These are phyloP conservation scores for Ceramica pisi DNA, from an alignment of 2,888 invertebrate species.

Conservation along the genomic window DNA sequence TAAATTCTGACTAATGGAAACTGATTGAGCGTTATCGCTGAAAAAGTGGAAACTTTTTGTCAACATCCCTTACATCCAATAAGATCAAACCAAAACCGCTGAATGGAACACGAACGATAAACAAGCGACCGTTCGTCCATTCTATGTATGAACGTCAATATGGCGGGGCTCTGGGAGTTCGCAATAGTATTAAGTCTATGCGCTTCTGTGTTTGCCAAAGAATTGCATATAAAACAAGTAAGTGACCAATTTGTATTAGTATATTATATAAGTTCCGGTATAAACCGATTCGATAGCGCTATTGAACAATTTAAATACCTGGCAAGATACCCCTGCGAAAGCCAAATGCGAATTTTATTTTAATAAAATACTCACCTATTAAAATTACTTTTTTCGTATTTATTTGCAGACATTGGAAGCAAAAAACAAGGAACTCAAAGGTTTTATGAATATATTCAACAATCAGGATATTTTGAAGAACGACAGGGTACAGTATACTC, in stretches of 20 bases:
- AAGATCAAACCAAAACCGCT: constrained; percentile 5
- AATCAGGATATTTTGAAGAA: constrained; percentile 60
- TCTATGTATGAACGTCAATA: constrained; percentile 32
- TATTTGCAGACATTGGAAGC: constrained; percentile 56
- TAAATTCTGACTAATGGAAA: not conserved
- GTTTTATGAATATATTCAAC: constrained; percentile 50
- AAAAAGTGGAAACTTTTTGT: constrained; percentile 35
- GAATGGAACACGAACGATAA: constrained; percentile 27
- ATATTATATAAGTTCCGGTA: too few species aligned
- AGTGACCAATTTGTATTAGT: constrained; percentile 22
- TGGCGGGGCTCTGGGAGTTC: constrained; percentile 22
- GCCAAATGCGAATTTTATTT: not conserved
- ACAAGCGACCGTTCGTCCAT: constrained; percentile 20
- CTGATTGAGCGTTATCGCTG: constrained; percentile 45
- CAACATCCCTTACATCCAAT: constrained; percentile 41
- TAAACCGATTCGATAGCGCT: not conserved
- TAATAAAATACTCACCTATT: too few species aligned
- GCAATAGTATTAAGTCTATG: constrained; percentile 37
- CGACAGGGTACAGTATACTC: constrained; percentile 62
- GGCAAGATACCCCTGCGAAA: too few species aligned
- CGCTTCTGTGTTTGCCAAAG: constrained; percentile 53
- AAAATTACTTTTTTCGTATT: not conserved
- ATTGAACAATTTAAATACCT: too few species aligned
- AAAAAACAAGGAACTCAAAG: constrained; percentile 46
- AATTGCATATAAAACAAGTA: constrained; percentile 69